Conservation (phyloP, 2,888 invertebrate genomes). For the Acrobasis consociella region DNA sequence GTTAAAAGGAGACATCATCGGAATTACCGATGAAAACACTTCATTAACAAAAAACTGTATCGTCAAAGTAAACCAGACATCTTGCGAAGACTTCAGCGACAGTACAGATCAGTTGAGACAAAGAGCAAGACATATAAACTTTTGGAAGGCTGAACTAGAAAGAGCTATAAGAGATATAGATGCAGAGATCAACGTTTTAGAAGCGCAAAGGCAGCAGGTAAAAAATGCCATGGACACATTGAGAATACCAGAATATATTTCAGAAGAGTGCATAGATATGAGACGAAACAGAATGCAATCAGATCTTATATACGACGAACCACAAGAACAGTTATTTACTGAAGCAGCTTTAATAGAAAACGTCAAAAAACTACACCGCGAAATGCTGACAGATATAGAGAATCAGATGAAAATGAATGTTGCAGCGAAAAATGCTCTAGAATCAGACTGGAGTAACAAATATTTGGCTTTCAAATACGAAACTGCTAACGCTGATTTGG, state of each 20-base stretch:
- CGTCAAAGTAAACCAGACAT: constrained; percentile 71
- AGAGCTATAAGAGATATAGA: constrained; percentile 71
- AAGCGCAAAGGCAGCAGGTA: constrained; percentile 69
- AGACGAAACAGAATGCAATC: constrained; percentile 87
- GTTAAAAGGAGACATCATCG: constrained; percentile 70
- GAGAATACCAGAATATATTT: constrained; percentile 68
- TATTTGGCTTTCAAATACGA: constrained; percentile 90
- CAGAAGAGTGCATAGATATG: constrained; percentile 87
- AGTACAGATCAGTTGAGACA: constrained; percentile 70
- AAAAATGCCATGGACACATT: constrained; percentile 69
- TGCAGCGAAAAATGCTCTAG: constrained; percentile 89
- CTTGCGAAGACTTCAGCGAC: constrained; percentile 66
- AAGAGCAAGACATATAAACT: constrained; percentile 69
- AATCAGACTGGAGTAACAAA: constrained; percentile 96
- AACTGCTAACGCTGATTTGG: constrained; percentile 85
- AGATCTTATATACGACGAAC: constrained; percentile 88
- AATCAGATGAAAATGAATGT: constrained; percentile 87
- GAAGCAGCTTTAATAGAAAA: constrained; percentile 88
- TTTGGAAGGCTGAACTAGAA: constrained; percentile 73
- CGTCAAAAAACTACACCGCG: constrained; percentile 84
- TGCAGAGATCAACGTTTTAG: constrained; percentile 62
- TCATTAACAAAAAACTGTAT: constrained; percentile 73
- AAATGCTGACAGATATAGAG: constrained; percentile 86
- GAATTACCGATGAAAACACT: constrained; percentile 67
- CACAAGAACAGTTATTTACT: constrained; percentile 88